Evolutionary conservation across 2,113 vertebrate species (phyloP), one percentile per base, ranked within the genome.

Genomic region (Petrocephalus microphthalmus): DNA sequence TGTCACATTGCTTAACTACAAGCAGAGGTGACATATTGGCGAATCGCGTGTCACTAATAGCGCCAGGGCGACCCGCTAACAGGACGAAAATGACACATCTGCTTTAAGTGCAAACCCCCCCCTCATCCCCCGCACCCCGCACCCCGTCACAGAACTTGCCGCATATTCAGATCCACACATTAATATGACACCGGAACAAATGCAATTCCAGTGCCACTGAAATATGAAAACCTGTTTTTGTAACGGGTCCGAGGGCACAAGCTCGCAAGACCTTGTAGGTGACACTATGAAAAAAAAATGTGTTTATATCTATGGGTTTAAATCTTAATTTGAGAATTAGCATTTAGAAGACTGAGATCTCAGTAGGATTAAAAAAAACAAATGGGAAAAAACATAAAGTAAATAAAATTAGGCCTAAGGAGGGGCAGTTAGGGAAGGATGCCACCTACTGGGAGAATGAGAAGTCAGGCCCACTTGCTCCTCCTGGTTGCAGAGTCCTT

Each of bases 81-180:
- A 95, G 93, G 94, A 94, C 91, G 89, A 91, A 91, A 93, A 89
- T 94, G 93, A 94, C 92, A 93, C 93, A 91, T 95, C 93, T 92
- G 92, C 94, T 94, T 95, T 94, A 94, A 94, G 93, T 92, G 91
- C 95, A 94, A 94, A 94, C 94, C 93, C 91, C 90, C 94, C 94
- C 93, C 95, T n/a, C n/a, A n/a, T n/a, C n/a, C n/a, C n/a, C n/a
- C n/a, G n/a, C n/a, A n/a, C n/a, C n/a, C n/a, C n/a, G n/a, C 94
- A 93, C 91, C 90, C 94, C 93, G 94, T 95, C 94, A 94, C 94
- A 95, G 95, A 95, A 94, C 67, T 88, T 11, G 88, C 92, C 93
- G 94, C 94, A 93, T 94, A 92, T 92, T 94, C 86, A 94, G 94
- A 93, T 93, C 91, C 92, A 89, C 92, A 93, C 92, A 93, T 94